A percentile compares a stretch with the other conserved stretches of the same genome.
Conservation (phyloP, 2,888 invertebrate genomes). For the Erebia aethiops region DNA sequence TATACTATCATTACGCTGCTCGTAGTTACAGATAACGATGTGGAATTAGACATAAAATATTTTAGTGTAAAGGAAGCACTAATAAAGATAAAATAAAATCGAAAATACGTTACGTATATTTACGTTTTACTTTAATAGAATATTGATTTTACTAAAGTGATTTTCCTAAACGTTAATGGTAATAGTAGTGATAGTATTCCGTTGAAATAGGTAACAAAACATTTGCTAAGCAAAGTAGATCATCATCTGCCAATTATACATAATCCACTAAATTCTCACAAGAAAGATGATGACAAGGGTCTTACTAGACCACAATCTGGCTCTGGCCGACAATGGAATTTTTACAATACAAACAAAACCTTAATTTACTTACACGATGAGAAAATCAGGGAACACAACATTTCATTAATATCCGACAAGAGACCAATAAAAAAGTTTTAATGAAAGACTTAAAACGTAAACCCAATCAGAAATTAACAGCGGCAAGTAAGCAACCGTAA, state of each 20-base stretch:
- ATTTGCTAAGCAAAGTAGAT: too few species aligned
- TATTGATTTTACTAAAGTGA: background rate
- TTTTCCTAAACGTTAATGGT: too few species aligned
- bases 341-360: background rate
- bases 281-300: too few species aligned
- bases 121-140: background rate
- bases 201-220: too few species aligned
- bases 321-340: background rate
- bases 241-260: too few species aligned
- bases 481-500: constrained; percentile 17
- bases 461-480: constrained; percentile 24
- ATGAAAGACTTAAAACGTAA: constrained; percentile 13
- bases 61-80: background rate
- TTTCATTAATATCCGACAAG: background rate
- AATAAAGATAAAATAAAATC: background rate
- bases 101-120: background rate
- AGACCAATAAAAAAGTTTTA: constrained; percentile 17
- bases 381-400: background rate
- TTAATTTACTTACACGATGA: background rate
- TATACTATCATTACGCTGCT: constrained; percentile 32
- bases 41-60: constrained; percentile 9
- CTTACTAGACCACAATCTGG: too few species aligned
- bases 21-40: constrained; percentile 30
- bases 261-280: too few species aligned
- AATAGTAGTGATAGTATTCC: too few species aligned